Evolutionary conservation across 2,888 invertebrate genomes (phyloP).

Genomic region (Celastrina argiolus): DNA sequence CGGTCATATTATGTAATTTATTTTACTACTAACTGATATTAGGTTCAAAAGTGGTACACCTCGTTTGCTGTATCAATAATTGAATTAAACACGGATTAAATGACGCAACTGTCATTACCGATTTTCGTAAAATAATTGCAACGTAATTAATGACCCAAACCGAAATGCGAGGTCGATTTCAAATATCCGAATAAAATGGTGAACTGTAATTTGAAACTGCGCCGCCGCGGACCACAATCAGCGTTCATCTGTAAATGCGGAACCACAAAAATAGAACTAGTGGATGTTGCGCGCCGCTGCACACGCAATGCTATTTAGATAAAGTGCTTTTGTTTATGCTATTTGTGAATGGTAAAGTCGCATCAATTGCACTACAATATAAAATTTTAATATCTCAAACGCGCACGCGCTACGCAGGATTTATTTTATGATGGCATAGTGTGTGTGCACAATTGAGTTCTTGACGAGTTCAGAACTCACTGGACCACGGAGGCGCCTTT

Average conservation of each 20-base stretch:
- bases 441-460: no score
- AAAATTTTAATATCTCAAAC: no score
- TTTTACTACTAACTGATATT: no score
- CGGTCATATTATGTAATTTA: no score
- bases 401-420: no score
- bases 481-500: no score
- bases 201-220: constrained; percentile 13
- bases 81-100: background rate
- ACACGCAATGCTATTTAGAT: constrained; percentile 8
- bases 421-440: no score
- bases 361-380: background rate
- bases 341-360: background rate
- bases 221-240: constrained; percentile 29
- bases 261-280: constrained; percentile 32
- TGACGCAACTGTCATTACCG: background rate
- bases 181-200: constrained; percentile 8
- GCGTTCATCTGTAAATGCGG: constrained; percentile 32
- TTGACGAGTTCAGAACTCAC: no score
- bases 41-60: no score
- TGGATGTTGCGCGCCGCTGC: constrained; percentile 33
- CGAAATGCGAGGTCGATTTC: background rate
- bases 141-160: background rate
- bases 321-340: background rate
- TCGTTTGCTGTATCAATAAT: no score
- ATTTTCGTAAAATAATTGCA: background rate